Evolutionary conservation across 2,888 invertebrate species (phyloP).

Genomic region (Acanthosepion pharaonis): DNA sequence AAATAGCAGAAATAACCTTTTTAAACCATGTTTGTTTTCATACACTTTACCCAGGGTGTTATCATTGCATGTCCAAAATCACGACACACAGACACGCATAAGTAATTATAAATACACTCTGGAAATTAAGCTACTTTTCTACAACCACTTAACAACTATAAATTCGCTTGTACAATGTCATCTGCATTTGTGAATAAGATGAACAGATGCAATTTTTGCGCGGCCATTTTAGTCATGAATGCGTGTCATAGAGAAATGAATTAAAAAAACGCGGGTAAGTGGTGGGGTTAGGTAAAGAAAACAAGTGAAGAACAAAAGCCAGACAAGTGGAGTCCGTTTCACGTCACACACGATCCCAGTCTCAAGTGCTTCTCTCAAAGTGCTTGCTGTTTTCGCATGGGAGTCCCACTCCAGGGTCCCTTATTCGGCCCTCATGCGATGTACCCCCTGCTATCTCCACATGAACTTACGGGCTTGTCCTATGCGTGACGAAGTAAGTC

Average conservation of each 20-base stretch:
- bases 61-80: no score
- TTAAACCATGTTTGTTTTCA: no score
- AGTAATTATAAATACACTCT: no score
- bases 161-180: no score
- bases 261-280: background rate
- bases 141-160: no score
- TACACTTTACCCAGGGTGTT: no score
- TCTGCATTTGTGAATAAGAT: background rate
- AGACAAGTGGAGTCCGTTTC: conserved; percentile 1
- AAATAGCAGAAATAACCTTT: no score
- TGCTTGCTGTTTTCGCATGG: background rate
- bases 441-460: background rate
- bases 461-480: background rate
- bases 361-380: conserved; percentile 3
- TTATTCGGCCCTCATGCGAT: background rate
- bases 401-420: conserved; percentile 33
- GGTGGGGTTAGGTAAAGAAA: background rate
- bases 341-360: conserved; percentile 10
- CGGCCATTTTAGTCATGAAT: background rate
- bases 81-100: no score
- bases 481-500: background rate
- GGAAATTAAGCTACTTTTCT: no score
- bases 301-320: background rate
- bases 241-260: background rate
- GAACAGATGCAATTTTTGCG: background rate